Evolutionary conservation across 2,113 vertebrate species (phyloP).

Genomic region (Anhinga anhinga): DNA sequence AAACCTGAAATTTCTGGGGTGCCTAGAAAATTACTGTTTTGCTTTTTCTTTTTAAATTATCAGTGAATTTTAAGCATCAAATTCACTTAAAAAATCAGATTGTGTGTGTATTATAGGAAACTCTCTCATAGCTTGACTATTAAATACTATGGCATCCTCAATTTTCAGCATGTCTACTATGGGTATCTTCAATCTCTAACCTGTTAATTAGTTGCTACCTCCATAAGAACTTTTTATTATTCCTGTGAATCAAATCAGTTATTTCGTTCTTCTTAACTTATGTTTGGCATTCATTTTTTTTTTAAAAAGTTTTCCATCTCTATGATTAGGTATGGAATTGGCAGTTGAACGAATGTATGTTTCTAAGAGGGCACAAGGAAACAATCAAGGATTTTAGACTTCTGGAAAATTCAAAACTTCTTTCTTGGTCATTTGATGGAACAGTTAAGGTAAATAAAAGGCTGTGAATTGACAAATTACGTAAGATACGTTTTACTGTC

Average conservation of each 20-base stretch:
- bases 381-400: slow-evolving; percentile 85
- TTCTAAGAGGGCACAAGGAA: slow-evolving; percentile 87
- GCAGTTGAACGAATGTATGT: slow-evolving; percentile 73
- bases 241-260: not conserved
- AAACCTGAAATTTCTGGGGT: not conserved
- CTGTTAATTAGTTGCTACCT: not conserved
- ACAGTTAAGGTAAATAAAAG: slow-evolving; percentile 85
- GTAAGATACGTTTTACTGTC: not conserved
- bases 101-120: not conserved
- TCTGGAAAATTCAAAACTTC: slow-evolving; percentile 76
- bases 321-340: slow-evolving; percentile 87
- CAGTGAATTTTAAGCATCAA: not conserved
- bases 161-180: not conserved
- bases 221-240: not conserved
- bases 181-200: not conserved
- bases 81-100: not conserved
- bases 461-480: not conserved
- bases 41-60: not conserved
- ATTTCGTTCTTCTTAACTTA: not conserved
- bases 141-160: not conserved
- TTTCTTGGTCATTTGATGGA: slow-evolving; percentile 96
- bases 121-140: not conserved
- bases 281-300: not conserved
- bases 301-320: not conserved
- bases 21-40: not conserved